Base-by-base conservation (phyloP, 2,888 invertebrate genomes). In the Caenorhabditis sp. region DNA sequence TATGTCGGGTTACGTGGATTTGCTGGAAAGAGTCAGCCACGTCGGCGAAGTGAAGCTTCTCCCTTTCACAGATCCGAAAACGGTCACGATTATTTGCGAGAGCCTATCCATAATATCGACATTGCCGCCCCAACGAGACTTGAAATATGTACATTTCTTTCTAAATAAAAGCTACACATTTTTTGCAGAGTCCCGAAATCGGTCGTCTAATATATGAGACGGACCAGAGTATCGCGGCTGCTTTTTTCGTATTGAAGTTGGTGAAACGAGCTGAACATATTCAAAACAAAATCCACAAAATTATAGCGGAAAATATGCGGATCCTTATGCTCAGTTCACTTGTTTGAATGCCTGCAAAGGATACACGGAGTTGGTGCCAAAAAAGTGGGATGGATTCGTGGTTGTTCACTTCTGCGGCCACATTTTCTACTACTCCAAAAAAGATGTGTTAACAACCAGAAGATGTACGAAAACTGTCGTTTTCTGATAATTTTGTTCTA, bases 331-430 rank as follows among this genome's bases (percentile, higher is more conserved):
- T 7, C 43, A 63, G 24, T 63, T 52, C 35, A 53, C 52, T 9
- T 53, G 35, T n/a, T 7, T 63, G 41, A 43, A 63, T 15, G 63
- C 52, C 2, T 39, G 27, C 22, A 63, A 63, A 17, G 26, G 22
- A 1, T 53, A 43, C 17, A 53, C 17, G 7, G 35, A 41, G 1
- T 13, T 17, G 22, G 30, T 32, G 5, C 63, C 63, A 0, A n/a
- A 52, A 9, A 20, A 22, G 0, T 63, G 53, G 52, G 63, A 63
- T 22, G 22, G 30, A 7, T 52, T 63, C 13, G 63, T 63, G 5
- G 52, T 63, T 11, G 53, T 63, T 17, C 53, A 63, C 24, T 63
- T 63, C 30, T 63, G 63, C 30, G 63, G 63, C 0, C 63, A 63
- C 35, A 43, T 63, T 9, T 45, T 17, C 32, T 32, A 32, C 30